These are phyloP conservation scores for Gonocerus acuteangulatus DNA, from an alignment of 2,888 invertebrate genomes.

Conservation along the genomic window DNA sequence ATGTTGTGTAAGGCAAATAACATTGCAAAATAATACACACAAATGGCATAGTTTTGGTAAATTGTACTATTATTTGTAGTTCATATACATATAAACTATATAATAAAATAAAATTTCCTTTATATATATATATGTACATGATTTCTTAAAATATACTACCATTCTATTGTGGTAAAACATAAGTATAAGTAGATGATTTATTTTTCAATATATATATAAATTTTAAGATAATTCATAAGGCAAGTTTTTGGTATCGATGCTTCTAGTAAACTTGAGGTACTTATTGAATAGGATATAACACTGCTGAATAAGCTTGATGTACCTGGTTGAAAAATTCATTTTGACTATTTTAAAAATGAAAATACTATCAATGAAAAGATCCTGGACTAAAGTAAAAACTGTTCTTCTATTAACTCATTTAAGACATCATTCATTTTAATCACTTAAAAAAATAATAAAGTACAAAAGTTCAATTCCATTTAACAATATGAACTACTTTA, in stretches of 20 bases:
- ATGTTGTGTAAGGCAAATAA: constrained; percentile 1
- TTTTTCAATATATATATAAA: neutral
- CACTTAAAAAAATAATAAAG: no score
- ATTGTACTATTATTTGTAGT: neutral
- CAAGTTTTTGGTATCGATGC: constrained; percentile 8
- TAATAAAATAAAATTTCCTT: constrained; percentile 21
- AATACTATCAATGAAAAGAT: no score
- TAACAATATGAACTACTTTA: no score
- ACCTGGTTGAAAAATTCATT: no score
- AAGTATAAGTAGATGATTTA: neutral
- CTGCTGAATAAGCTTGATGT: no score
- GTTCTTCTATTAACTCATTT: no score
- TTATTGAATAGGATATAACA: no score
- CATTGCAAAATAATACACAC: no score
- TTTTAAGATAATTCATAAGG: neutral
- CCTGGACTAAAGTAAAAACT: no score
- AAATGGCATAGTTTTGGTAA: constrained; percentile 8
- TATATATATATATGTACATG: constrained; percentile 6
- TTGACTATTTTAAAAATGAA: no score
- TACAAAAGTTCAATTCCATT: no score
- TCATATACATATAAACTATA: neutral
- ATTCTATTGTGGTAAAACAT: constrained; percentile 2
- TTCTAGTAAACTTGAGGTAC: neutral
- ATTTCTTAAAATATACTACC: constrained; percentile 10
- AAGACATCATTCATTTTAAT: no score